These are phyloP conservation scores for Tanytarsus gracilentus DNA, from an alignment of 2,888 invertebrate genomes.

Conservation along the genomic window DNA sequence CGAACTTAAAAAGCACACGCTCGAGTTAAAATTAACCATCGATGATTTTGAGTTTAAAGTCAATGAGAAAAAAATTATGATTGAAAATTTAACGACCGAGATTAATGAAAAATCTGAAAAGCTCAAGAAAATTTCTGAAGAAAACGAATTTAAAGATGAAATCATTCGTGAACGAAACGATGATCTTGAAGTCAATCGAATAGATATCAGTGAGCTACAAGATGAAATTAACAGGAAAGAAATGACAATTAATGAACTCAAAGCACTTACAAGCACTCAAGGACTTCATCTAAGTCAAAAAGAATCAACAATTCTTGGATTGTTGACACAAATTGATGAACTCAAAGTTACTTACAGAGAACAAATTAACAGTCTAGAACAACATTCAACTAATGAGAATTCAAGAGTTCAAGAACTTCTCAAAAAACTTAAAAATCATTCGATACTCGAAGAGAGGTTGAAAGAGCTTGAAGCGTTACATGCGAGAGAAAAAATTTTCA, in stretches of 20 bases:
- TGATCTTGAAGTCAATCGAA: background rate
- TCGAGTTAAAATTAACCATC: too few relatives aligned
- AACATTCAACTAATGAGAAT: background rate
- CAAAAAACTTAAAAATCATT: background rate
- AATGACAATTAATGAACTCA: background rate
- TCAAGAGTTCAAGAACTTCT: slow-evolving; percentile 2
- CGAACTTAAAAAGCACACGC: too few relatives aligned
- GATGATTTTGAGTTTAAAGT: too few relatives aligned
- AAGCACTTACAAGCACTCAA: background rate
- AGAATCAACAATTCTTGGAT: background rate
- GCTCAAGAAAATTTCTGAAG: too few relatives aligned
- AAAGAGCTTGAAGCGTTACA: slow-evolving; percentile 1
- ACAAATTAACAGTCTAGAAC: slow-evolving; percentile 1
- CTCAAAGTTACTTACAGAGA: background rate
- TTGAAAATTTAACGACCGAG: too few relatives aligned
- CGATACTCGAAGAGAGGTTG: slow-evolving; percentile 1
- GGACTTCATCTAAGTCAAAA: background rate
- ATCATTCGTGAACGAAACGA: too few relatives aligned
- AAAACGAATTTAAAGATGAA: too few relatives aligned
- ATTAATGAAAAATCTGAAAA: too few relatives aligned
- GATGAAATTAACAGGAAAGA: background rate
- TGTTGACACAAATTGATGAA: background rate
- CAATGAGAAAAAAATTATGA: too few relatives aligned
- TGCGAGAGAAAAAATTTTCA: slow-evolving; percentile 28
- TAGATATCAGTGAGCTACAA: background rate